Percentiles rank a stretch among this genome's conserved stretches.
These are phyloP conservation scores for Catocala sponsa DNA, from an alignment of 2,888 invertebrate species.

Conservation along the genomic window DNA sequence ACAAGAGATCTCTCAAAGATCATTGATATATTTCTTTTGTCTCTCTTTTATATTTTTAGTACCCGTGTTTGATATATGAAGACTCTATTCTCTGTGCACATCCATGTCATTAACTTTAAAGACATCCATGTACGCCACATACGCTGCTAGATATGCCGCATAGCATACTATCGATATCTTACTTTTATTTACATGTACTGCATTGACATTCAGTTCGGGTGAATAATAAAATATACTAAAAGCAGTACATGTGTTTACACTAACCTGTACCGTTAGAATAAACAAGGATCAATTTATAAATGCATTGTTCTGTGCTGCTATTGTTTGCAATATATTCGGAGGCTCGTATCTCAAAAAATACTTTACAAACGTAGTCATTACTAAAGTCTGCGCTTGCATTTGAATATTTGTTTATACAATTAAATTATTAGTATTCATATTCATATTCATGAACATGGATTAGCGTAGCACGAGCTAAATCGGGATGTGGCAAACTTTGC, in stretches of 20 bases:
- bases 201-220: background rate
- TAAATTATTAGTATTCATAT: background rate
- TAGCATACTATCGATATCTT: too few relatives aligned
- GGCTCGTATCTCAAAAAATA: slow-evolving; percentile 35
- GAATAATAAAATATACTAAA: slow-evolving; percentile 22
- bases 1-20: too few relatives aligned
- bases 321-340: slow-evolving; percentile 39
- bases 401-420: background rate
- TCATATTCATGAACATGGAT: background rate
- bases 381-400: slow-evolving; percentile 1
- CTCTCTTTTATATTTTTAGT: too few relatives aligned
- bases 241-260: slow-evolving; percentile 38
- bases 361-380: slow-evolving; percentile 11
- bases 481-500: too few relatives aligned
- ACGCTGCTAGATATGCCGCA: too few relatives aligned
- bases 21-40: too few relatives aligned
- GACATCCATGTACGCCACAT: too few relatives aligned
- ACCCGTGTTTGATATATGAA: too few relatives aligned
- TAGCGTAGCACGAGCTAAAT: background rate
- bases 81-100: too few relatives aligned
- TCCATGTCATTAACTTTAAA: too few relatives aligned
- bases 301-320: slow-evolving; percentile 48
- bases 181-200: background rate
- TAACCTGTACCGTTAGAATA: slow-evolving; percentile 35
- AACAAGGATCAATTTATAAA: slow-evolving; percentile 42